Conservation (phyloP, 2,113 vertebrate species). For the Chelonoidis abingdonii region DNA sequence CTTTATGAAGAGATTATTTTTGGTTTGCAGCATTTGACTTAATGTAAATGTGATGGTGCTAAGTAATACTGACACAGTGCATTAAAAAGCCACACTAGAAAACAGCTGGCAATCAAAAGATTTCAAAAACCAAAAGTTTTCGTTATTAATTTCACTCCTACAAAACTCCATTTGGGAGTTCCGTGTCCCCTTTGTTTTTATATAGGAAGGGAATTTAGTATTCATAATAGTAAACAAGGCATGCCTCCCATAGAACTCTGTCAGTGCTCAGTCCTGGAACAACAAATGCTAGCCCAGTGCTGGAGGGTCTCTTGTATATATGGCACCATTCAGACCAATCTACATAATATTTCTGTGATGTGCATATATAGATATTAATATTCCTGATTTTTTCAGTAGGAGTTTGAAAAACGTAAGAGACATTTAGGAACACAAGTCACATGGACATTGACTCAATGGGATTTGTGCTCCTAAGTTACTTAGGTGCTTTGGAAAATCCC, state of each 20-base stretch:
- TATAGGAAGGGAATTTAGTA: slow-evolving; percentile 45
- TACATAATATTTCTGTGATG: rapidly evolving
- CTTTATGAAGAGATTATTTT: slow-evolving; percentile 57
- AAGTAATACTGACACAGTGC: slow-evolving; percentile 63
- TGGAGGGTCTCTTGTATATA: neutral
- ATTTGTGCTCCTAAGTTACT: neutral
- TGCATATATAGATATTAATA: neutral
- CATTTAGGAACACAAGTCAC: neutral
- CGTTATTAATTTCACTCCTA: slow-evolving; percentile 55
- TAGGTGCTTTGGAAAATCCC: neutral
- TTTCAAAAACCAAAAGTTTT: slow-evolving; percentile 70
- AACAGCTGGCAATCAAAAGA: slow-evolving; percentile 63
- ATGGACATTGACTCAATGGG: neutral
- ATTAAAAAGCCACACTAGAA: slow-evolving; percentile 63
- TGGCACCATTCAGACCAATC: slow-evolving; percentile 22
- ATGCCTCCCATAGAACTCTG: neutral
- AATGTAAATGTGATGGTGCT: slow-evolving; percentile 70
- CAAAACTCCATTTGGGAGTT: slow-evolving; percentile 38
- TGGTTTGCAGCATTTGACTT: slow-evolving; percentile 68
- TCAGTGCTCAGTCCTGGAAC: neutral
- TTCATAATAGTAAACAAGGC: neutral
- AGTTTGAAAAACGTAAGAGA: neutral
- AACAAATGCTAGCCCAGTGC: neutral
- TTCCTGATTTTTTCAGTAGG: neutral
- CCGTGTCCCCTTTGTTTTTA: slow-evolving; percentile 25